These are phyloP conservation scores for Piscicola geometra DNA, from an alignment of 2,888 invertebrate species.

Conservation along the genomic window DNA sequence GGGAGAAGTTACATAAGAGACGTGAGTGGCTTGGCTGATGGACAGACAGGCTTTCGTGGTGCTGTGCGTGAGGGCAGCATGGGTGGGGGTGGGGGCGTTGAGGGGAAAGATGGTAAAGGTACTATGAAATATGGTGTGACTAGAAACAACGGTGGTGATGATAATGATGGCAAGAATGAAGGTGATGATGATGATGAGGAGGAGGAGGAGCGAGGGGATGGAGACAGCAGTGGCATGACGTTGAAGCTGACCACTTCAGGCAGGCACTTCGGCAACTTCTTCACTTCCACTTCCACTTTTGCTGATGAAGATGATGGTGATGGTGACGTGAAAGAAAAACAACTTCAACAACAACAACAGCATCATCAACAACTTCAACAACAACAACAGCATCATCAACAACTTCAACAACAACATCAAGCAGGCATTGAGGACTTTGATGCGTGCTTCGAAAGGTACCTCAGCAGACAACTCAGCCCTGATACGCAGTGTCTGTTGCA, in stretches of 20 bases:
- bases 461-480: background rate
- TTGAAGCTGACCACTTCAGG: background rate
- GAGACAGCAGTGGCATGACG: conserved; percentile 2
- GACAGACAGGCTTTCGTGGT: no score
- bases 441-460: background rate
- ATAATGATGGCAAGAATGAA: background rate
- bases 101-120: background rate
- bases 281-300: background rate
- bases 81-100: background rate
- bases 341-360: background rate
- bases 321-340: background rate
- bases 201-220: background rate
- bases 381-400: background rate
- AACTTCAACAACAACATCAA: background rate
- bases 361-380: background rate
- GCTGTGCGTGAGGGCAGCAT: no score
- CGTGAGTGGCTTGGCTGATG: background rate
- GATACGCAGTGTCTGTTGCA: background rate
- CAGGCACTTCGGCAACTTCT: background rate
- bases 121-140: background rate
- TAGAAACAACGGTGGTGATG: background rate
- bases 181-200: background rate
- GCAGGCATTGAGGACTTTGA: background rate
- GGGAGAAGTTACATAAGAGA: background rate
- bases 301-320: background rate